Evolutionary conservation across 1,140 invertebrate genomes (phyloP), one percentile per base, ranked within the genome.

Genomic region (Drosophila orena): DNA sequence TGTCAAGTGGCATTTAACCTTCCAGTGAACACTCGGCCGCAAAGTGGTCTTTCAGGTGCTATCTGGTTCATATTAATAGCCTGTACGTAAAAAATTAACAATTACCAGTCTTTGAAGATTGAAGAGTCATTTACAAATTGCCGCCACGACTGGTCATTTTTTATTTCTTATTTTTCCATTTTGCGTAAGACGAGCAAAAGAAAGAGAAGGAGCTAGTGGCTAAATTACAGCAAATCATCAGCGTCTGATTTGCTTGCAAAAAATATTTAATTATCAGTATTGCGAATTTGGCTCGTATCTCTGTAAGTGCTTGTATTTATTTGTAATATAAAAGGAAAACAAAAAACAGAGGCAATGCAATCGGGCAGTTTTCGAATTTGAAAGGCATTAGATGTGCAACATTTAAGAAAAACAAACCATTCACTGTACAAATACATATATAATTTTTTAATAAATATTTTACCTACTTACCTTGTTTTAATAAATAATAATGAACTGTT

Each of bases 1-100:
- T 88, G 83, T 88, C 83, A 88, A 89, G 83, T 77, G 83, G 84
- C 79, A 52, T 88, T 88, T 88, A 88, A 88, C 83, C 83, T 88
- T 88, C 83, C 83, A 88, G 76, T 72, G 57, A 46, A 24, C 44
- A 69, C 42, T 57, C 24, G 47, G n/a, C 61, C 59, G 37, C 59
- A 64, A 77, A 86, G 81, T 68, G 79, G 81, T 79, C 49, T 69
- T 72, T 81, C 73, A 81, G 60, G 78, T 81, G 73, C 79, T 76
- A 88, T 89, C 79, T 88, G 79, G 83, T 88, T 88, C 83, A 86
- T 43, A 70, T 86, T 81, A 88, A 86, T 88, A 56, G 42, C 78
- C 55, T 55, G 75, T 69, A 81, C 57, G 20, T 55, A 75, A 88
- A 77, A 77, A 42, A 64, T 81, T 58, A 78, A 78, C 81, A 78